Evolutionary conservation across 2,888 invertebrate genomes (phyloP).

Genomic region (Cheilosia vernalis): DNA sequence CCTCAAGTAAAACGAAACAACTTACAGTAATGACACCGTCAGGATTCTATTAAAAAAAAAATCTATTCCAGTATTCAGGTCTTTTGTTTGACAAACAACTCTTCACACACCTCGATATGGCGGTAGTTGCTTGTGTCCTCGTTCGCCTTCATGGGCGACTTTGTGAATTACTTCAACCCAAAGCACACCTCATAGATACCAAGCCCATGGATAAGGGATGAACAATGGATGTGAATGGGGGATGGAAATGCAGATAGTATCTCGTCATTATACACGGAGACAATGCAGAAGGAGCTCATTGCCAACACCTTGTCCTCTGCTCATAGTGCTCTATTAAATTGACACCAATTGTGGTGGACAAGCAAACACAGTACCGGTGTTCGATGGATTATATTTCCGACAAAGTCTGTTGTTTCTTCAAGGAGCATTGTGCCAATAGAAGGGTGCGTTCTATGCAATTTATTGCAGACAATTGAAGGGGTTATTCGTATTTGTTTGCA

Average conservation of each 20-base stretch:
- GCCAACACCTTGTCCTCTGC: constrained; percentile 2
- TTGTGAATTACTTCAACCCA: no score
- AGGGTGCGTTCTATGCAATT: constrained; percentile 28
- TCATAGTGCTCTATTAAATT: constrained; percentile 59
- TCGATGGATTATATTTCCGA: constrained; percentile 15
- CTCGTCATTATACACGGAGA: constrained; percentile 50
- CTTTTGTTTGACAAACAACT: background rate
- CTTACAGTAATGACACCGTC: background rate
- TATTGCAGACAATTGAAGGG: constrained; percentile 7
- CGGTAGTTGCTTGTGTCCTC: background rate
- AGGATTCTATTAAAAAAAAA: background rate
- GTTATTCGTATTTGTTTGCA: background rate
- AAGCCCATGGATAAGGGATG: background rate
- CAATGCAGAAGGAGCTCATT: constrained; percentile 22
- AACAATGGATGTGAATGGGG: background rate
- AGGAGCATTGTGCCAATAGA: constrained; percentile 5
- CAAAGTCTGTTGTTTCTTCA: background rate
- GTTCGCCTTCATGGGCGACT: no score
- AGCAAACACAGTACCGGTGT: constrained; percentile 33
- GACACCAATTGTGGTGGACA: constrained; percentile 59
- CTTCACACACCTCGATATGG: background rate
- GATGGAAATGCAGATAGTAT: constrained; percentile 19
- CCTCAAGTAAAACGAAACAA: constrained; percentile 6
- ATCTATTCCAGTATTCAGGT: background rate
- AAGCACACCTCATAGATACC: background rate